Evolutionary conservation across 2,113 vertebrate genomes (phyloP).

Genomic region (Rhizomys pruinosus): DNA sequence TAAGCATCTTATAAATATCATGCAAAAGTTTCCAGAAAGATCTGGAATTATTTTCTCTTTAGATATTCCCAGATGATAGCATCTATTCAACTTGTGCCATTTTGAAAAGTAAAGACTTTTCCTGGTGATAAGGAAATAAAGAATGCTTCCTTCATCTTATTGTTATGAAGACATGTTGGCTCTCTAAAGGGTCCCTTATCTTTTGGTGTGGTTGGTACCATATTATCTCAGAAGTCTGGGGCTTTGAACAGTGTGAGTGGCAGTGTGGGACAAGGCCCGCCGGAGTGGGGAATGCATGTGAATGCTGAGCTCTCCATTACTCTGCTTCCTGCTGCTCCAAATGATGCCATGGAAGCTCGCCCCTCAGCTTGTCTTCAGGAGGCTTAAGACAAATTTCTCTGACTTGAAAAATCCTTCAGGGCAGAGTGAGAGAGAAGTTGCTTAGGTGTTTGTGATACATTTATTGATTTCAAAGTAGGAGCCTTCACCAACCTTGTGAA

Average conservation of each 20-base stretch:
- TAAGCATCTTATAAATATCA: not conserved
- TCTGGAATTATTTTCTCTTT: not conserved
- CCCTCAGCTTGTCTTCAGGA: not conserved
- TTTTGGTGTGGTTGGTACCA: not conserved
- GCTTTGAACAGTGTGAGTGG: not conserved
- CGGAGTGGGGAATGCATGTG: not conserved
- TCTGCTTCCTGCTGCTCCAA: not conserved
- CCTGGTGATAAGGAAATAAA: not conserved
- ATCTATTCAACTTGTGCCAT: not conserved
- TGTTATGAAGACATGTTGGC: not conserved
- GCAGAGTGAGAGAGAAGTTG: constrained; percentile 24
- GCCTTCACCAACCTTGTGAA: not conserved
- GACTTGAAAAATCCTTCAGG: not conserved
- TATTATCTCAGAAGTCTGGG: not conserved
- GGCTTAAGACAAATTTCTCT: not conserved
- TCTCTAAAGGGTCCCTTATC: not conserved
- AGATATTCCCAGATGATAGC: not conserved
- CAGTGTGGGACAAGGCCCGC: not conserved
- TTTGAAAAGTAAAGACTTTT: constrained; percentile 19
- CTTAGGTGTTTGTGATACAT: not conserved
- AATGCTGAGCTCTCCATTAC: not conserved
- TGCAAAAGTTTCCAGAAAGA: constrained; percentile 3
- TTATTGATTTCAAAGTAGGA: constrained; percentile 9
- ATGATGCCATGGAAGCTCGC: not conserved
- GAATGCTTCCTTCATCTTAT: constrained; percentile 9